A percentile compares a stretch with the other conserved stretches of the same genome.
Evolutionary conservation across 37 sponge, comb jelly and placozoan species (phyloP).

Genomic region (Chondrosia reniformis): DNA sequence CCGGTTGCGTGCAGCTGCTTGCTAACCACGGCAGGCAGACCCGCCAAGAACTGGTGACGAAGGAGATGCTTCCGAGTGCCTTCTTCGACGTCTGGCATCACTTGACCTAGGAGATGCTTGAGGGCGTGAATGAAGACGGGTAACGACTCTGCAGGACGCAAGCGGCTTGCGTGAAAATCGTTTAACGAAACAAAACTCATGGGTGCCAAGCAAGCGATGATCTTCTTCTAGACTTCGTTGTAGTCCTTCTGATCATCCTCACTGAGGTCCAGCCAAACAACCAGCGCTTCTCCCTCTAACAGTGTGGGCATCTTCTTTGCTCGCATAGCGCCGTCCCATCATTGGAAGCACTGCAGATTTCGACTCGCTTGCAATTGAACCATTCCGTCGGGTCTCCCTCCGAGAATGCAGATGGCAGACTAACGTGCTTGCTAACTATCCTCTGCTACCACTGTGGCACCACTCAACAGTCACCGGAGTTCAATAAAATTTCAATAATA

Average conservation of each 20-base stretch:
- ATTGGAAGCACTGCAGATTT: background rate
- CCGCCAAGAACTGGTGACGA: constrained; percentile 49
- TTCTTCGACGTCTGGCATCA: constrained; percentile 42
- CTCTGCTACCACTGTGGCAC: constrained; percentile 15
- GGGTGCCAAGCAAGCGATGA: too few relatives aligned
- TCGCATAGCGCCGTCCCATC: background rate
- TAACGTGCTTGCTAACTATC: background rate
- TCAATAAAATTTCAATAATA: too few relatives aligned
- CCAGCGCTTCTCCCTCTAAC: background rate
- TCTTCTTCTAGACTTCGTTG: too few relatives aligned
- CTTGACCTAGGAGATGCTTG: too few relatives aligned
- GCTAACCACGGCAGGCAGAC: constrained; percentile 26
- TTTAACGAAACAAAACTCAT: too few relatives aligned
- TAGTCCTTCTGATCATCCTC: too few relatives aligned
- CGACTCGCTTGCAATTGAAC: background rate
- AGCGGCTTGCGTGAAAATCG: too few relatives aligned
- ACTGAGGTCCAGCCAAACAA: background rate
- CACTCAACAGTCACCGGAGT: background rate
- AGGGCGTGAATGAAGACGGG: too few relatives aligned
- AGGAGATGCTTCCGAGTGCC: constrained; percentile 19
- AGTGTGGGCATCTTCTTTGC: background rate
- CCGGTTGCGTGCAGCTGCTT: constrained; percentile 31
- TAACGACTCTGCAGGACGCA: too few relatives aligned
- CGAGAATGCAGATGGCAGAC: background rate
- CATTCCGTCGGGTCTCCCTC: constrained; percentile 16